Evolutionary conservation across 2,797 vertebrate species (phyloP).

Genomic region (Cyprinodon diabolis): DNA sequence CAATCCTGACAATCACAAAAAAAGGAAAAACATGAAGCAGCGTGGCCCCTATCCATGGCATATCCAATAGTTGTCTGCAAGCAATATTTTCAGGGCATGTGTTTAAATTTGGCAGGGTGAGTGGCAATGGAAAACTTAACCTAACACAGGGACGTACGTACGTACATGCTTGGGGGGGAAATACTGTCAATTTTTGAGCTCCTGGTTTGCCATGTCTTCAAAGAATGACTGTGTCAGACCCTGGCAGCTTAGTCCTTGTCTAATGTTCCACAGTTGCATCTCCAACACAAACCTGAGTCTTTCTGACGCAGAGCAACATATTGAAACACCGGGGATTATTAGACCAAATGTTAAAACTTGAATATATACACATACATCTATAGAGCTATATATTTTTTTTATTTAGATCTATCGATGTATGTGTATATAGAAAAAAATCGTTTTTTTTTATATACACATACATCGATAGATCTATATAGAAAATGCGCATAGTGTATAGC

Average conservation of each 20-base stretch:
- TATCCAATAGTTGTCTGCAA: constrained; percentile 57
- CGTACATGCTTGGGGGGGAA: constrained; percentile 29
- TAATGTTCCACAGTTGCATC: constrained; percentile 75
- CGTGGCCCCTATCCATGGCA: constrained; percentile 22
- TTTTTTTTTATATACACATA: too few species aligned
- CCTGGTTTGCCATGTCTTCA: constrained; percentile 65
- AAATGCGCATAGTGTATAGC: too few species aligned
- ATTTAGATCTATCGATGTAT: too few species aligned
- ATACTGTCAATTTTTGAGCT: constrained; percentile 60
- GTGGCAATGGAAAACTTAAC: constrained; percentile 44
- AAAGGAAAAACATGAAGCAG: constrained; percentile 15
- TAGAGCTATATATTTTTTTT: too few species aligned
- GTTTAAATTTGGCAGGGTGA: constrained; percentile 55
- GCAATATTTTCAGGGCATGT: constrained; percentile 39
- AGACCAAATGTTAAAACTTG: constrained; percentile 7
- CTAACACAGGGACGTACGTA: constrained; percentile 9
- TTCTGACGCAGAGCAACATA: constrained; percentile 50
- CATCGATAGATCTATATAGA: too few species aligned
- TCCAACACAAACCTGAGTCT: constrained; percentile 51
- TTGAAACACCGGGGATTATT: constrained; percentile 28
- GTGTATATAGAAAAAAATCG: too few species aligned
- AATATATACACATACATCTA: too few species aligned
- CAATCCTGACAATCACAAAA: constrained; percentile 83
- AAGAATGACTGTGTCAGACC: constrained; percentile 73
- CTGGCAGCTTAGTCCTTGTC: constrained; percentile 69